These are phyloP conservation scores for Toxotes lorentzi DNA, from an alignment of 2,797 vertebrate species.

Conservation along the genomic window DNA sequence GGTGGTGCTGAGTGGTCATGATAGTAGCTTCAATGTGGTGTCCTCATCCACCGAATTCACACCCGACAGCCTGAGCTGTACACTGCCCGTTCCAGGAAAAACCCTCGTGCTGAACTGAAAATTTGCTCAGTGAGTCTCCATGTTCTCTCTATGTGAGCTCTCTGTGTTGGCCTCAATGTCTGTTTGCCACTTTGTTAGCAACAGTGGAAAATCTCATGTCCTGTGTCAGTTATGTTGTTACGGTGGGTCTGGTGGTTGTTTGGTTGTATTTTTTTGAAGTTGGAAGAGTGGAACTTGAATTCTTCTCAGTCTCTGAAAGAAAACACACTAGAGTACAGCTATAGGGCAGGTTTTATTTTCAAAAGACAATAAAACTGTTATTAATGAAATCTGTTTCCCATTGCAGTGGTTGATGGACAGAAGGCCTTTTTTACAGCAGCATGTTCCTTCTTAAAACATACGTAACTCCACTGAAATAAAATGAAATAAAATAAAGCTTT, in stretches of 20 bases:
- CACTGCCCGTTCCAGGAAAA: constrained; percentile 66
- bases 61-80: background rate
- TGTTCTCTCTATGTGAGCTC: constrained; percentile 51
- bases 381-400: too few relatives aligned
- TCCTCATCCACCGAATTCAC: constrained; percentile 22
- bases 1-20: constrained; percentile 9
- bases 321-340: too few relatives aligned
- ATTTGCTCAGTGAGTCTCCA: constrained; percentile 73
- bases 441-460: too few relatives aligned
- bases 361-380: too few relatives aligned
- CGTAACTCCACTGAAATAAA: too few relatives aligned
- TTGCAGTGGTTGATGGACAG: too few relatives aligned
- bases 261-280: too few relatives aligned
- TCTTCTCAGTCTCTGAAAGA: too few relatives aligned
- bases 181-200: constrained; percentile 35
- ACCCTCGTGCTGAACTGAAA: constrained; percentile 63
- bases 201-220: background rate
- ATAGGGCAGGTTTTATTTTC: too few relatives aligned
- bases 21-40: background rate
- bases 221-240: background rate
- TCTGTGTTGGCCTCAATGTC: constrained; percentile 41
- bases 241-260: background rate
- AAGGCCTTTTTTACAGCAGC: too few relatives aligned
- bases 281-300: too few relatives aligned
- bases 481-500: too few relatives aligned